These are phyloP conservation scores for Pelagia noctiluca DNA, from an alignment of 30 jellyfish, hydroid and myxozoan genomes.

Conservation along the genomic window DNA sequence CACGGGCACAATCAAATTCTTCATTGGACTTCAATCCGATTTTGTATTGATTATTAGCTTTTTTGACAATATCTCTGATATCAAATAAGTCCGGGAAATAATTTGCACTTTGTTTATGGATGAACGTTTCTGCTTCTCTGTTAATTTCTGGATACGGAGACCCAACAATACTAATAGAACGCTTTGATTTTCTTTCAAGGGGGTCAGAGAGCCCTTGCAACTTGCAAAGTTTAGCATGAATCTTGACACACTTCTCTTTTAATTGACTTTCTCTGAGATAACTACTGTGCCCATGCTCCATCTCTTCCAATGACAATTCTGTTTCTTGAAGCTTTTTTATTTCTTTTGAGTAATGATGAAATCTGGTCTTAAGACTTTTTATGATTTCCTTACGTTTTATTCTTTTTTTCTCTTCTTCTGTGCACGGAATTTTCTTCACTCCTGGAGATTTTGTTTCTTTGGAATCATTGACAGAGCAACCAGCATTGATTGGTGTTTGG, in stretches of 20 bases:
- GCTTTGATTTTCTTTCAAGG: not conserved
- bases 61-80: constrained; percentile 64
- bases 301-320: constrained; percentile 82
- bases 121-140: constrained; percentile 84
- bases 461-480: not conserved
- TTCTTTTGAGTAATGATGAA: constrained; percentile 65
- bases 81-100: constrained; percentile 93
- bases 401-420: constrained; percentile 3
- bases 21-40: constrained; percentile 61
- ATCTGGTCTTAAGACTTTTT: constrained; percentile 37
- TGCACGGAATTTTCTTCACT: not conserved
- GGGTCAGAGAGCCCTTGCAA: constrained; percentile 61
- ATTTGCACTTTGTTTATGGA: constrained; percentile 27
- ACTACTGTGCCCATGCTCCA: constrained; percentile 84
- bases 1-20: constrained; percentile 71
- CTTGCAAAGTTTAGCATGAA: constrained; percentile 50
- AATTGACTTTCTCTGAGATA: constrained; percentile 79
- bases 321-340: constrained; percentile 60
- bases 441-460: not conserved
- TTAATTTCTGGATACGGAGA: constrained; percentile 92
- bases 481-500: constrained; percentile 8
- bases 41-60: constrained; percentile 49
- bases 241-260: constrained; percentile 61
- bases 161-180: constrained; percentile 51
- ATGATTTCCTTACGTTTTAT: constrained; percentile 13